Percentiles rank a stretch among this genome's conserved stretches.
Evolutionary conservation across 2,113 vertebrate species (phyloP).

Genomic region (Mesitornis unicolor): DNA sequence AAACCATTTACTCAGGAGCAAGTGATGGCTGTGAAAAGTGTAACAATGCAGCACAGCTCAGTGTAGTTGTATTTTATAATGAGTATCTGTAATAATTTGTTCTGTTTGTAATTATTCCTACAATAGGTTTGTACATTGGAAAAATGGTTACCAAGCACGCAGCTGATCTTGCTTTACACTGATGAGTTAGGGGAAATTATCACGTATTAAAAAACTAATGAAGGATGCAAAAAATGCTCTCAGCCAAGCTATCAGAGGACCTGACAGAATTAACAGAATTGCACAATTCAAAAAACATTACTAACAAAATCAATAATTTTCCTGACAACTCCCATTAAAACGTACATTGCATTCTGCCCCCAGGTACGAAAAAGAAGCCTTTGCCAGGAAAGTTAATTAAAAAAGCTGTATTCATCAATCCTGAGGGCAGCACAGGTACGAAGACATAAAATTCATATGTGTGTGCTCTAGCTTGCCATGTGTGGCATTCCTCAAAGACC

Average conservation of each 20-base stretch:
- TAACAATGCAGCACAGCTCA: neutral
- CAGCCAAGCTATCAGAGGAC: constrained; percentile 6
- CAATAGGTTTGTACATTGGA: neutral
- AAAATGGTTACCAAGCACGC: neutral
- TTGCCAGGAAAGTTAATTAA: constrained; percentile 52
- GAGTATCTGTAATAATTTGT: constrained; percentile 27
- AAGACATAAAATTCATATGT: neutral
- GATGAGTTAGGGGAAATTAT: constrained; percentile 28
- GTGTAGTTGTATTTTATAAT: constrained; percentile 27
- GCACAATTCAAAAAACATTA: constrained; percentile 60
- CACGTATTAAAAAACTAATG: constrained; percentile 18
- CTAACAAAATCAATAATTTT: constrained; percentile 62
- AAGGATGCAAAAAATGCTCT: constrained; percentile 14
- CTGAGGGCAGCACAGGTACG: neutral
- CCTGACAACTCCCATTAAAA: constrained; percentile 53
- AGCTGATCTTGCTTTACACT: neutral
- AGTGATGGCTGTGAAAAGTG: neutral
- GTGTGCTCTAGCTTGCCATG: neutral
- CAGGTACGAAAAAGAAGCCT: neutral
- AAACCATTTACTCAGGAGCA: constrained; percentile 51
- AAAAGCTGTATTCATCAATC: constrained; percentile 24
- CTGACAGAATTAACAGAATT: constrained; percentile 56
- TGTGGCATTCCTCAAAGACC: neutral
- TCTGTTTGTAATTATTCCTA: constrained; percentile 31
- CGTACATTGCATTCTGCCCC: constrained; percentile 7